Evolutionary conservation across 1,140 invertebrate genomes (phyloP).

Genomic region (Rhyacophila brunnea): DNA sequence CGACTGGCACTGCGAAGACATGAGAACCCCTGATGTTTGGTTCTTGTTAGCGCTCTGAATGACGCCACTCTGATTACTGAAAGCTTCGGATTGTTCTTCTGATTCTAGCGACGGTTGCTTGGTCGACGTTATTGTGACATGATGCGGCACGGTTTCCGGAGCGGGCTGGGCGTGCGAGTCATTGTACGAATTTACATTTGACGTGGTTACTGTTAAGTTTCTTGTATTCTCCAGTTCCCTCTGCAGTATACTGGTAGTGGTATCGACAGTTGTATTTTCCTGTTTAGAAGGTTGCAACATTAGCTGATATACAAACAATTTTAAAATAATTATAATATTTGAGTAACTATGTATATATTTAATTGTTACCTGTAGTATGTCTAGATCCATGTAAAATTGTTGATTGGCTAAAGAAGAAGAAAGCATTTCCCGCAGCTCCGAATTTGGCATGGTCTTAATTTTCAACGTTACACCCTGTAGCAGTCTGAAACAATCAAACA

Average conservation of each 20-base stretch:
- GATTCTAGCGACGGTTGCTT: conserved; percentile 3
- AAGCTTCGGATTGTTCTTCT: conserved; percentile 7
- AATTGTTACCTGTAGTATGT: conserved; percentile 55
- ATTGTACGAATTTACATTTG: conserved; percentile 10
- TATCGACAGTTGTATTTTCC: conserved; percentile 14
- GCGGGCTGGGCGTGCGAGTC: conserved; percentile 9
- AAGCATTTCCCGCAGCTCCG: conserved; percentile 49
- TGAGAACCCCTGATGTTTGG: conserved; percentile 15
- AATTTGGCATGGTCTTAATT: conserved; percentile 54
- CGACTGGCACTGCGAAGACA: conserved; percentile 26
- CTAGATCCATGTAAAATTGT: conserved; percentile 55
- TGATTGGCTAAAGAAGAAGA: conserved; percentile 31
- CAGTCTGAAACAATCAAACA: conserved; percentile 43
- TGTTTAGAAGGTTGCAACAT: too few species aligned
- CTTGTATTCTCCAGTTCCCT: conserved; percentile 30
- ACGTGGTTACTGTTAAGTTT: conserved; percentile 31
- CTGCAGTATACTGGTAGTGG: conserved; percentile 24
- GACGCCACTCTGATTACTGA: conserved; percentile 16
- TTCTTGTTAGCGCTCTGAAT: conserved; percentile 17
- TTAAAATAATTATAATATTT: not conserved
- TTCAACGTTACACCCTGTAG: conserved; percentile 56
- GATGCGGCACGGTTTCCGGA: conserved; percentile 12
- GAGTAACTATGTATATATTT: not conserved
- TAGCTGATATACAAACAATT: too few species aligned
- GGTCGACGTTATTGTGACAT: conserved; percentile 28